Evolutionary conservation across 1,140 invertebrate genomes (phyloP), one percentile per base, ranked within the genome.

Genomic region (Melanaphis sacchari): DNA sequence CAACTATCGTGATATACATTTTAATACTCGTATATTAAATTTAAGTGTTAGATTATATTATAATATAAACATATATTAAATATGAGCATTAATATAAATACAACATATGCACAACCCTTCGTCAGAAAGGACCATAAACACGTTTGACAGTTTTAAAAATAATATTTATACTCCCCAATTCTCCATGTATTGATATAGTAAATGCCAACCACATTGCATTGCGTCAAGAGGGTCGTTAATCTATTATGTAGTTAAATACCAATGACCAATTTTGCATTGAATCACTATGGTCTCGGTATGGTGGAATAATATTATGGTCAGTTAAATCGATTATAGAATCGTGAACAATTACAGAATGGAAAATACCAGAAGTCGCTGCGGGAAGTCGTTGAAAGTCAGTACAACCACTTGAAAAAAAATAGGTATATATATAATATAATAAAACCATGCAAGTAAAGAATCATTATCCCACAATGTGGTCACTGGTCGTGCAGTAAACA

Each of bases 391-490:
- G 54, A 18, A 15, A 66, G 66, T 90, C 8, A 22, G 36, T 11
- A 90, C 88, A 6, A 40, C 36, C 88, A 52, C 6, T n/a, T 36
- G 89, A 15, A 41, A 90, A 90, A 54, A 90, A 59, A 54, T n/a
- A 41, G 6, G 36, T 26, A 66, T 66, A n/a, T 31, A n/a, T 4
- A 66, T 15, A 9, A 59, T 66, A 18, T 18, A 18, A 40, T 38
- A 59, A 40, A 38, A 41, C 6, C 26, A 21, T 43, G n/a, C n/a
- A n/a, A 26, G 11, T 49, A 90, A 54, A 90, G 36, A 36, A 52
- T 90, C 52, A 40, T 90, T 54, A 43, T 90, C 49, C 52, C 88
- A 59, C 88, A 90, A 90, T 90, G 54, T 66, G 89, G 89, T 52
- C 84, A 43, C 22, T 36, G 43, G 41, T 40, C 21, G n/a, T n/a